A percentile compares a stretch with the other conserved stretches of the same genome.
These are phyloP conservation scores for Spilosoma lubricipeda DNA, from an alignment of 2,888 invertebrate genomes.

Conservation along the genomic window DNA sequence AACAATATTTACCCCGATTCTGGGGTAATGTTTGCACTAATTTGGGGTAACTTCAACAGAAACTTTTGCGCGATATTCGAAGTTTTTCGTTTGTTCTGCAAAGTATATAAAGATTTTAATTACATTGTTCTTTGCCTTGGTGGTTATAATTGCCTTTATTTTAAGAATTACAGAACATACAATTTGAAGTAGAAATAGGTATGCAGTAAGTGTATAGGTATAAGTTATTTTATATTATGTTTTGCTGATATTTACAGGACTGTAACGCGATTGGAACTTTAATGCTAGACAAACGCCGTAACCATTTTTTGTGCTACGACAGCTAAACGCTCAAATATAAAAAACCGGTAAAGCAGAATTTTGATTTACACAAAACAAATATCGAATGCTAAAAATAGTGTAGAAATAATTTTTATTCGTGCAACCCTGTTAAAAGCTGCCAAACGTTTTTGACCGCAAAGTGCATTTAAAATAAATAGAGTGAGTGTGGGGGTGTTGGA, in stretches of 20 bases:
- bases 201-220: no score
- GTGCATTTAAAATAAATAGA: slow-evolving; percentile 48
- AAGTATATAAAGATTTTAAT: slow-evolving; percentile 48
- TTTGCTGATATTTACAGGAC: no score
- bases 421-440: slow-evolving; percentile 44
- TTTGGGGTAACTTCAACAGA: slow-evolving; percentile 27
- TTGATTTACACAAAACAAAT: neutral
- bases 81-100: slow-evolving; percentile 42
- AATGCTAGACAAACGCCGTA: no score
- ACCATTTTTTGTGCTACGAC: no score
- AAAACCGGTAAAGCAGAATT: no score
- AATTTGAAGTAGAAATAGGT: no score
- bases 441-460: slow-evolving; percentile 46
- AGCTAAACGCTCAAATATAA: no score
- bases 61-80: slow-evolving; percentile 36
- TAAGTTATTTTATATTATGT: no score
- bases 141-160: neutral
- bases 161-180: neutral
- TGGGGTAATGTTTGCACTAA: slow-evolving; percentile 32
- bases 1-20: slow-evolving; percentile 48
- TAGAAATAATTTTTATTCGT: neutral
- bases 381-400: neutral
- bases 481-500: slow-evolving; percentile 8
- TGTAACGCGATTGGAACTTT: no score
- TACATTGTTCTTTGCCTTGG: slow-evolving; percentile 21